phyloP scores from a whole-genome alignment of 2,797 vertebrate species.

The Takifugu ocellatus region DNA sequence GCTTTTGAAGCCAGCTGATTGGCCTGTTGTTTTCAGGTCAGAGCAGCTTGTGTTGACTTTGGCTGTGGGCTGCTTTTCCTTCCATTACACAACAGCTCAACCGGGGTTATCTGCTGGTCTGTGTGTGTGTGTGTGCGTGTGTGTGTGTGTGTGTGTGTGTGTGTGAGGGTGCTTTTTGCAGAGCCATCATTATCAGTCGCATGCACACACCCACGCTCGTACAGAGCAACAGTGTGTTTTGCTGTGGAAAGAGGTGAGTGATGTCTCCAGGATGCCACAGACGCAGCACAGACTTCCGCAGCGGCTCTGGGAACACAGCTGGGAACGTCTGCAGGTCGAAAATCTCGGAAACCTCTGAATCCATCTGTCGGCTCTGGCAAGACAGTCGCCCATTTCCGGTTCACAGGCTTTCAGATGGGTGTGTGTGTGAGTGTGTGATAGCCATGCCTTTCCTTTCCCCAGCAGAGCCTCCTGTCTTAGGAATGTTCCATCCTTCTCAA shows the following conservation, averaged over 20 bases:
- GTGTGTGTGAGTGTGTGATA: slow-evolving; percentile 22
- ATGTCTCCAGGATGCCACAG: slow-evolving; percentile 62
- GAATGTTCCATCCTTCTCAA: slow-evolving; percentile 61
- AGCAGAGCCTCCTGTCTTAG: slow-evolving; percentile 52
- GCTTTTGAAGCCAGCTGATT: slow-evolving; percentile 47
- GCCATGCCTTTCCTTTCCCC: slow-evolving; percentile 62
- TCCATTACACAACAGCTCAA: slow-evolving; percentile 56
- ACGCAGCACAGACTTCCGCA: slow-evolving; percentile 60
- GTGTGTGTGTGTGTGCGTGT: slow-evolving; percentile 17
- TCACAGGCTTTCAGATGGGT: slow-evolving; percentile 60
- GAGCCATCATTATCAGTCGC: slow-evolving; percentile 34
- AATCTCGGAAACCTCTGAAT: slow-evolving; percentile 55
- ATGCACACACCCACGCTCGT: slow-evolving; percentile 20
- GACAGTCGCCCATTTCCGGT: slow-evolving; percentile 62
- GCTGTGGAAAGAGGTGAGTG: slow-evolving; percentile 47
- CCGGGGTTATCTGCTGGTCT: slow-evolving; percentile 55
- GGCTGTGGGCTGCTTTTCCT: slow-evolving; percentile 38
- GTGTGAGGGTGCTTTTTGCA: not conserved
- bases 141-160: slow-evolving; percentile 18
- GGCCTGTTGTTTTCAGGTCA: slow-evolving; percentile 41
- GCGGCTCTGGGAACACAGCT: slow-evolving; percentile 43
- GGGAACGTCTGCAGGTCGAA: slow-evolving; percentile 64
- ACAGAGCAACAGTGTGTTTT: slow-evolving; percentile 44
- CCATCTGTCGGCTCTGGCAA: slow-evolving; percentile 38
- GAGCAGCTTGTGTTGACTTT: slow-evolving; percentile 59